phyloP scores from a whole-genome alignment of 2,113 vertebrate species.

The Tachysurus vachellii region DNA sequence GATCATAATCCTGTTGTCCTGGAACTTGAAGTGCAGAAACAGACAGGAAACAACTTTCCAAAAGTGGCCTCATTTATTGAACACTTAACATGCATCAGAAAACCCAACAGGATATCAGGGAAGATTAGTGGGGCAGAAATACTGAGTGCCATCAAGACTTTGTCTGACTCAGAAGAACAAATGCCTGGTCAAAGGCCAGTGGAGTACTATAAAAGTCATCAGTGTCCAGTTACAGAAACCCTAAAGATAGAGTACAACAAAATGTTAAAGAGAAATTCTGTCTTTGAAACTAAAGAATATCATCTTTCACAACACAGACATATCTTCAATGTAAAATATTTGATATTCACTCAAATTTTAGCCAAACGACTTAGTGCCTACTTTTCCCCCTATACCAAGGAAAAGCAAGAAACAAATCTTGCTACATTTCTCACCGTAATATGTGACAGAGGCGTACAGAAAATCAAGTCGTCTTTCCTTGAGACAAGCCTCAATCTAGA shows the following conservation, averaged over 20 bases:
- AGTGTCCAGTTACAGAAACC: background rate
- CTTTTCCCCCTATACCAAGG: background rate
- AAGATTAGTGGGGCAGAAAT: constrained; percentile 47
- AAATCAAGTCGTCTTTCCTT: background rate
- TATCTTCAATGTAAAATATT: background rate
- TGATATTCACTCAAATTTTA: background rate
- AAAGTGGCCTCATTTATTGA: background rate
- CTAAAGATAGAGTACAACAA: background rate
- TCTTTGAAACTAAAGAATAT: background rate
- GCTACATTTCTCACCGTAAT: background rate
- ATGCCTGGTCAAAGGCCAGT: background rate
- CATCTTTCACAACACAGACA: background rate
- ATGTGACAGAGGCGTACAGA: background rate
- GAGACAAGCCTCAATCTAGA: background rate
- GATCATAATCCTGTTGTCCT: constrained; percentile 42
- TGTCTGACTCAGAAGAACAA: background rate
- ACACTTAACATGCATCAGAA: background rate
- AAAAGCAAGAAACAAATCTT: background rate
- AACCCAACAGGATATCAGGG: background rate
- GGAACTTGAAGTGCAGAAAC: too few relatives aligned
- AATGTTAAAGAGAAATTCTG: background rate
- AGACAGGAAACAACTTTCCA: background rate
- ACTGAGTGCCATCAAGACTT: constrained; percentile 28
- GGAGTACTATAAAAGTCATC: rapidly evolving
- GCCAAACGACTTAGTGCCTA: background rate